Evolutionary conservation across 2,797 vertebrate species (phyloP), one percentile per base, ranked within the genome.

Genomic region (Falco cherrug): DNA sequence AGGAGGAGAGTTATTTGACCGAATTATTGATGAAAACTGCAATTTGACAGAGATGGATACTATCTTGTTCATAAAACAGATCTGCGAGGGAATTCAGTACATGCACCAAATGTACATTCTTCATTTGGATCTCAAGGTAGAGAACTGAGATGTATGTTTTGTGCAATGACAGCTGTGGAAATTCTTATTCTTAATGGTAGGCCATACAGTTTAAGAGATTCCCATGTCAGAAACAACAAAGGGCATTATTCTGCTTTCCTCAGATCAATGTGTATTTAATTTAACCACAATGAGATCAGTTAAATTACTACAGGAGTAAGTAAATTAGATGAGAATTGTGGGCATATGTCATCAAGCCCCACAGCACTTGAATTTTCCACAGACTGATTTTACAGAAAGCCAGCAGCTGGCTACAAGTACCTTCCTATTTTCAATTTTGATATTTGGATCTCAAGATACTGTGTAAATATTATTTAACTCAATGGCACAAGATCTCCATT

Each of bases 101-200:
- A 99, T 99, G 99, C 99, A 99, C 75, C 99, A 99, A 97, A 99
- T 99, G 99, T 99, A 99, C 95, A 99, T 99, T 95, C 98, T 99
- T 14, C 99, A 99, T 91, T 98, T 99, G 56, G 99, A 99, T 97
- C 98, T 99, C 89, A 99, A 99, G 99, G 99, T 99, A 98, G 48
- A 41, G 39, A 35, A 81, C 6, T 73, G 3, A 67, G 54, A 54
- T 87, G 16, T 56, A 22, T 73, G n/a, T 71, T 91, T 45, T 53
- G 16, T 59, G 41, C 67, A 65, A 22, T 64, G 48, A 57, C n/a
- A 81, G 39, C 41, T 81, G 69, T 81, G 39, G 80, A 94, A 89
- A 89, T 82, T 69, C 33, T 80, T 77, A 56, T 56, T 68, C 74
- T 47, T 92, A 64, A 50, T 59, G 51, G 25, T 39, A 90, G 68